Conservation (phyloP, 2,113 vertebrate species). For the Sebastes schlegelii region DNA sequence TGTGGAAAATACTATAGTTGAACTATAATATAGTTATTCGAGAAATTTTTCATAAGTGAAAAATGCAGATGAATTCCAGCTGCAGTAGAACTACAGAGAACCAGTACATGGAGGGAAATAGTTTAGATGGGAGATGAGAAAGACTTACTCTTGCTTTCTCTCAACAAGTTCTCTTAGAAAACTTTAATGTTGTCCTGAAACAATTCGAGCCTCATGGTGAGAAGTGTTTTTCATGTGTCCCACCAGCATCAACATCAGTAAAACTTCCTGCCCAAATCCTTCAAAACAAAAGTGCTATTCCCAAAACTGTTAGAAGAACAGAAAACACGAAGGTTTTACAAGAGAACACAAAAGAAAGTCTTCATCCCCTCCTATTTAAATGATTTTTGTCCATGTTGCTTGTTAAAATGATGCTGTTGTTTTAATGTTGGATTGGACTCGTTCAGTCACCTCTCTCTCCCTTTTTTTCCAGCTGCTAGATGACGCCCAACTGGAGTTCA, state of each 20-base stretch:
- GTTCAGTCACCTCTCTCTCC: neutral
- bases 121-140: neutral
- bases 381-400: too few species aligned
- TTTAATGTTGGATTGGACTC: neutral
- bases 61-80: neutral
- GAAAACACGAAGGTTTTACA: too few species aligned
- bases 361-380: neutral
- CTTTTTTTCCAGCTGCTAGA: conserved; percentile 58
- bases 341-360: neutral
- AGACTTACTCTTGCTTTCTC: neutral
- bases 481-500: conserved; percentile 66
- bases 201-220: neutral
- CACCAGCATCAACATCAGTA: neutral
- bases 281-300: neutral
- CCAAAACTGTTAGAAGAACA: neutral
- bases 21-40: too few species aligned
- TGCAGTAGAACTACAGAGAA: neutral
- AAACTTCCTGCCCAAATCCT: neutral
- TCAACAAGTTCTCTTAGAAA: neutral
- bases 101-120: neutral
- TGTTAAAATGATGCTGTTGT: neutral
- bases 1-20: neutral
- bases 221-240: neutral
- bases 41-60: too few species aligned
- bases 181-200: neutral